Evolutionary conservation across 2,888 invertebrate species (phyloP).

Genomic region (Ormyrus nitidulus): DNA sequence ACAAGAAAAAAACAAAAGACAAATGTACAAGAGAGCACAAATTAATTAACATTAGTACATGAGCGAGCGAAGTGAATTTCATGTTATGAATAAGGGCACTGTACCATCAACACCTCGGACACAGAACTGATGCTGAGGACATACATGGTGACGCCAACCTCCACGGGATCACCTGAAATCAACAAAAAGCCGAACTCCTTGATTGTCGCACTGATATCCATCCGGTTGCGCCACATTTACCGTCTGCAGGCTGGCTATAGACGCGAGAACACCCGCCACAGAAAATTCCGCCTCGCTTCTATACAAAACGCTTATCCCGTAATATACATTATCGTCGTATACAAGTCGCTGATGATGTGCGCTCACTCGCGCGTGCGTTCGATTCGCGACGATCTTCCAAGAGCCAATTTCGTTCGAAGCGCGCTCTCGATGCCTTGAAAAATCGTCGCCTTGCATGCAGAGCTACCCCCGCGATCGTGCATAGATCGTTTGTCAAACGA

Average conservation of each 20-base stretch:
- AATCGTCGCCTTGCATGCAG: neutral
- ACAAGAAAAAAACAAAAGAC: conserved; percentile 18
- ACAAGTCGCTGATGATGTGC: conserved; percentile 7
- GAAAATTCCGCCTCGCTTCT: neutral
- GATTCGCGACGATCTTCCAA: neutral
- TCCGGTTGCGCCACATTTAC: conserved; percentile 42
- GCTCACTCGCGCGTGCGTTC: conserved; percentile 38
- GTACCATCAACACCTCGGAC: conserved; percentile 98
- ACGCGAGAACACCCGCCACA: neutral
- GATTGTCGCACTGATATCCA: conserved; percentile 44
- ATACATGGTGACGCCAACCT: conserved; percentile 98
- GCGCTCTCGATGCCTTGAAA: neutral
- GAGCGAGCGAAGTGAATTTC: conserved; percentile 62
- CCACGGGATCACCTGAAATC: conserved; percentile 96
- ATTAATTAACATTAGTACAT: conserved; percentile 54
- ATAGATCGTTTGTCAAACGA: too few relatives aligned
- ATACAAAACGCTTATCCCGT: neutral
- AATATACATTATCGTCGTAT: neutral
- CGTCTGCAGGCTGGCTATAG: conserved; percentile 3
- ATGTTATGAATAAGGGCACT: conserved; percentile 64
- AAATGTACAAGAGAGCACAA: conserved; percentile 46
- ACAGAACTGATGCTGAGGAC: conserved; percentile 98
- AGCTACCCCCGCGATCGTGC: too few relatives aligned
- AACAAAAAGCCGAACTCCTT: conserved; percentile 67
- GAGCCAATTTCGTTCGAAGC: neutral